A percentile compares a stretch with the other conserved stretches of the same genome.
These are phyloP conservation scores for Stegastes partitus DNA, from an alignment of 2,113 vertebrate genomes.

Conservation along the genomic window DNA sequence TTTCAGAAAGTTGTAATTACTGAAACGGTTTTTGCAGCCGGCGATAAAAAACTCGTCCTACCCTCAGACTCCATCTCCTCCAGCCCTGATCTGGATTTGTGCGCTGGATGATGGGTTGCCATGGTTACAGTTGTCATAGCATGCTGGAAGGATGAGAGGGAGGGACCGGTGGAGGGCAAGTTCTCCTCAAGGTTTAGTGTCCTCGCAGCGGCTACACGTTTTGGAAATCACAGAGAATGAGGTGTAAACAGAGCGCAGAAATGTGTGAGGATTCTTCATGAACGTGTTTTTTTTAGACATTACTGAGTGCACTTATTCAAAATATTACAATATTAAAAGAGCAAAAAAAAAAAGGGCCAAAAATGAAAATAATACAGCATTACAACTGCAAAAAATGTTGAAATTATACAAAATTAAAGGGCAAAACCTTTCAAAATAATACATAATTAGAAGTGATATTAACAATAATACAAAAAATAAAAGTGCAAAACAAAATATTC, in stretches of 20 bases:
- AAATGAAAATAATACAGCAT: no score
- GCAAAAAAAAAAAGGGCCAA: no score
- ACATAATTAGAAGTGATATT: no score
- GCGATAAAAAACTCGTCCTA: slow-evolving; percentile 63
- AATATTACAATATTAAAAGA: no score
- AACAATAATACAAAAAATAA: no score
- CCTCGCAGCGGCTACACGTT: slow-evolving; percentile 31
- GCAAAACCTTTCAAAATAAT: no score
- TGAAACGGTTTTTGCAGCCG: background rate
- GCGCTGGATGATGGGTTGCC: slow-evolving; percentile 60
- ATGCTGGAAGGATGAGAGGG: slow-evolving; percentile 55
- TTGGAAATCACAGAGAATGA: background rate
- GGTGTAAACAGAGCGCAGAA: background rate
- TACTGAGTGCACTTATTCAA: no score
- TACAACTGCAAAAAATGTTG: no score
- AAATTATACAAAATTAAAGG: no score
- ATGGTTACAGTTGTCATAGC: slow-evolving; percentile 63
- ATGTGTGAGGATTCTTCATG: no score
- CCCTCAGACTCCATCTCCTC: slow-evolving; percentile 91
- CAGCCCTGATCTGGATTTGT: slow-evolving; percentile 71
- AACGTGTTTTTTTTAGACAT: no score
- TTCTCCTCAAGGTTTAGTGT: slow-evolving; percentile 44
- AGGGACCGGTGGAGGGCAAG: slow-evolving; percentile 36
- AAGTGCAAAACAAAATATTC: no score
- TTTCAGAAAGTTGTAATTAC: background rate